A percentile compares a stretch with the other conserved stretches of the same genome.
phyloP scores from a whole-genome alignment of 1,140 invertebrate species.

The Probaryconus sp. region DNA sequence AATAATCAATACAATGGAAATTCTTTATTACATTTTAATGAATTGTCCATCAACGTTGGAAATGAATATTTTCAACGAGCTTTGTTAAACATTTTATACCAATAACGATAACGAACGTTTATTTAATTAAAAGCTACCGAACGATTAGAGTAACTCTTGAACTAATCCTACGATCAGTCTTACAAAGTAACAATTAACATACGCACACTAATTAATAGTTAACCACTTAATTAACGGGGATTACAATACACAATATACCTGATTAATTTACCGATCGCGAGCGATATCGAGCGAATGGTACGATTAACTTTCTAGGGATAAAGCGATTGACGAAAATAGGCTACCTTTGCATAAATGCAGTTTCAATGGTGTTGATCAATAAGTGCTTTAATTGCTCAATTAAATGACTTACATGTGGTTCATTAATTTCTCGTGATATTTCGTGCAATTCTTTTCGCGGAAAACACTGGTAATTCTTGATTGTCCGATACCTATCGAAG shows the following conservation, averaged over 20 bases:
- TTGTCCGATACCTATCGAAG: constrained; percentile 18
- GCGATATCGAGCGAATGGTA: not conserved
- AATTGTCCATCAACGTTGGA: too few species aligned
- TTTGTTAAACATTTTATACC: too few species aligned
- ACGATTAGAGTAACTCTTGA: constrained; percentile 6
- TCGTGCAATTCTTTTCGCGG: not conserved
- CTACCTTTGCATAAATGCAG: not conserved
- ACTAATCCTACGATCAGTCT: too few species aligned
- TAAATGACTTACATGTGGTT: not conserved
- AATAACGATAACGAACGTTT: constrained; percentile 15
- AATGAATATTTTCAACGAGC: too few species aligned
- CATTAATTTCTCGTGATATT: not conserved
- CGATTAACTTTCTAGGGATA: too few species aligned
- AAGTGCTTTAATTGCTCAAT: constrained; percentile 21
- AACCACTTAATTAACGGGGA: constrained; percentile 33
- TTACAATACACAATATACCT: constrained; percentile 7
- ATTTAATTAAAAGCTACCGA: constrained; percentile 4
- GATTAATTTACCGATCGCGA: constrained; percentile 8
- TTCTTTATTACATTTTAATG: too few species aligned
- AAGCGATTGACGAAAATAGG: too few species aligned
- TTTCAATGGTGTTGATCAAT: constrained; percentile 5
- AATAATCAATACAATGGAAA: too few species aligned
- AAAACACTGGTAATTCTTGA: constrained; percentile 1
- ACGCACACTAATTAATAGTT: constrained; percentile 16
- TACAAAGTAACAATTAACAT: constrained; percentile 12